These are phyloP conservation scores for Tenualosa thibaudeaui DNA, from an alignment of 2,797 vertebrate species.

Conservation along the genomic window DNA sequence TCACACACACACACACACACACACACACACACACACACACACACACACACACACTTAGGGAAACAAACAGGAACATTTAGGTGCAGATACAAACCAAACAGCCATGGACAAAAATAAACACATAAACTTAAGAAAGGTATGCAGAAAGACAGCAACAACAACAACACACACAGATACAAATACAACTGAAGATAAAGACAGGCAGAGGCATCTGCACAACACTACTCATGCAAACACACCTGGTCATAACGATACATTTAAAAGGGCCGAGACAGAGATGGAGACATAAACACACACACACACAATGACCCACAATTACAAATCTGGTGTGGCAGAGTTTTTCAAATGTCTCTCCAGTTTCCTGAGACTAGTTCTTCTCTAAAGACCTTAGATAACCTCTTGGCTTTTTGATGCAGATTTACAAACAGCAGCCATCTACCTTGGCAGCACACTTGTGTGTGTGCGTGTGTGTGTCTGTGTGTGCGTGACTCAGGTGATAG, in stretches of 20 bases:
- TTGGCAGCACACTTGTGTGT: background rate
- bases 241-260: no score
- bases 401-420: background rate
- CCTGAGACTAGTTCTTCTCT: background rate
- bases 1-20: no score
- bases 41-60: no score
- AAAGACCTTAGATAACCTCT: background rate
- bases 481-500: background rate
- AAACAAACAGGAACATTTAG: background rate
- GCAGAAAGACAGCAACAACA: no score
- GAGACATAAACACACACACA: background rate
- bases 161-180: background rate
- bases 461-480: background rate
- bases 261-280: background rate
- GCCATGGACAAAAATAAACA: background rate
- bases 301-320: background rate
- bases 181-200: background rate
- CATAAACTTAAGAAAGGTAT: no score
- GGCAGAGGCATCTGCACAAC: background rate
- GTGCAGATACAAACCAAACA: background rate
- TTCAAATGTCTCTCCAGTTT: background rate
- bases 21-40: no score
- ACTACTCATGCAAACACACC: background rate
- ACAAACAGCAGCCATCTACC: background rate
- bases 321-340: background rate